Evolutionary conservation across 2,113 vertebrate species (phyloP), one percentile per base, ranked within the genome.

Genomic region (Colossoma macropomum): DNA sequence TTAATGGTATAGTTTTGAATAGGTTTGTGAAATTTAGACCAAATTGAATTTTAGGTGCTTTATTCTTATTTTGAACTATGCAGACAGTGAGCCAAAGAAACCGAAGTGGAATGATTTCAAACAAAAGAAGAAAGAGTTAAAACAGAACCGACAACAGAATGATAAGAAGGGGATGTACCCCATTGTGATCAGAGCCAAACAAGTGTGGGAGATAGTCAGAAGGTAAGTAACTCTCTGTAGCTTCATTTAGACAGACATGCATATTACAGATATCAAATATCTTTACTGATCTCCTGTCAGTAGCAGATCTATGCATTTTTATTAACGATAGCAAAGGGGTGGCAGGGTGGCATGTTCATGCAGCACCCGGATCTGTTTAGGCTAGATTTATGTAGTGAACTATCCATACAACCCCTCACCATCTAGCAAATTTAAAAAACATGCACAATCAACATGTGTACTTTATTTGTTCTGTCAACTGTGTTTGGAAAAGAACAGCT

Each of bases 41-140:
- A 87, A 90, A 41, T 79, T 83, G 54, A 5, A 23, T 59, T 59
- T 50, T 27, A 23, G 7, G 11, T 65, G 15, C 25, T 78, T 2
- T 32, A 5, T 30, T 2, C 4, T 38, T 63, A 23, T 56, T 72
- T 75, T 59, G 32, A 11, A 56, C 19, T 60, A 13, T 30, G 32
- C 87, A 97, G 96, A 92, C 10, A 89, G 94, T 0, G 88, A 71
- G 60, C 84, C 91, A n/a, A 98, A 98, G 91, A 98, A 94, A 90
- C 92, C 91, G 0, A 97, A 97, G 79, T 96, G 95, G 94, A 88
- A 79, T 1, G 95, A 97, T 28, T 94, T 96, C 80, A 96, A 97
- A 90, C 96, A 97, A 89, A 91, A 93, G 92, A 97, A 93, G 91
- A 98, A 95, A 66, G 96, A 98, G 3, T 91, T 99, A 85, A 99